phyloP scores from a whole-genome alignment of 2,888 invertebrate species.

The Lagria hirta region DNA sequence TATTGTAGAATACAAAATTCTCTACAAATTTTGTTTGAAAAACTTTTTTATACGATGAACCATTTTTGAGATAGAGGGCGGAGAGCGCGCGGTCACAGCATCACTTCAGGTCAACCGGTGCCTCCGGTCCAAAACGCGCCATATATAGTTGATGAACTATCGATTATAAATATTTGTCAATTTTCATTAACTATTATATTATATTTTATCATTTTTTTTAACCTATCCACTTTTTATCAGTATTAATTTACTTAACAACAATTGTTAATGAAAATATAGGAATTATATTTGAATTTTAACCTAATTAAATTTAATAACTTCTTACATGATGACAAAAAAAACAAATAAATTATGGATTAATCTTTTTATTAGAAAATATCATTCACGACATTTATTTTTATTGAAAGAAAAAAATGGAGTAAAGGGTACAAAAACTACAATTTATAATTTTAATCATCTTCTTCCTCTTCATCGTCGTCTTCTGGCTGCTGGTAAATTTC shows the following conservation, averaged over 20 bases:
- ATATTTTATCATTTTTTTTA: constrained; percentile 20
- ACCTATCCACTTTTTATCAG: constrained; percentile 23
- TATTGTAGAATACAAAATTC: too few species aligned
- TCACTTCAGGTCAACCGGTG: constrained; percentile 11
- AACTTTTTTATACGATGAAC: constrained; percentile 9
- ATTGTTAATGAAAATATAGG: constrained; percentile 31
- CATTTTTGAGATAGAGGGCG: constrained; percentile 9
- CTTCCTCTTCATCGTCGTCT: constrained; percentile 15
- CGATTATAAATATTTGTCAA: constrained; percentile 11
- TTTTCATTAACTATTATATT: constrained; percentile 12
- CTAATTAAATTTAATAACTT: constrained; percentile 26
- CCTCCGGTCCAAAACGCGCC: constrained; percentile 3
- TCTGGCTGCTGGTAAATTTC: constrained; percentile 15
- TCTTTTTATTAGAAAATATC: constrained; percentile 9
- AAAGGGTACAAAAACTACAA: constrained; percentile 13
- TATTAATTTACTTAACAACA: constrained; percentile 21
- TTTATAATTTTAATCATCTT: constrained; percentile 14
- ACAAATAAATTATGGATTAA: constrained; percentile 10
- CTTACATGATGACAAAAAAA: constrained; percentile 15
- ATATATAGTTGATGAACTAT: constrained; percentile 9
- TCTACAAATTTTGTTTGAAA: constrained; percentile 3
- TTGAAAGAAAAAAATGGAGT: too few species aligned
- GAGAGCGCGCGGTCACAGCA: constrained; percentile 17
- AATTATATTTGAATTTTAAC: constrained; percentile 29
- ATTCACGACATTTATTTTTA: too few species aligned